phyloP scores from a whole-genome alignment of 2,113 vertebrate genomes.

The Corythoichthys intestinalis region DNA sequence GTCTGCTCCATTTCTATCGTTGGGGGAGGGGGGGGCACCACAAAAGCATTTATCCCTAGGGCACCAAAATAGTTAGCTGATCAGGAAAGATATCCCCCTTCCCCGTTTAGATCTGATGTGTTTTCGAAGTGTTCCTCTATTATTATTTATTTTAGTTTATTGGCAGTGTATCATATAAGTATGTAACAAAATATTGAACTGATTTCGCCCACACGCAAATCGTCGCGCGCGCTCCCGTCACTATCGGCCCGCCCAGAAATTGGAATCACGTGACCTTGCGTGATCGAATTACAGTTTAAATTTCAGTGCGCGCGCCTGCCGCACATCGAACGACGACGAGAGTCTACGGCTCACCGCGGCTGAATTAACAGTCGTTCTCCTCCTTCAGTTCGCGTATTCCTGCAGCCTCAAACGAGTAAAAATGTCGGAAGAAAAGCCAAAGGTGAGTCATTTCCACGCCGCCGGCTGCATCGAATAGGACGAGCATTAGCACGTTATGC shows the following conservation, averaged over 20 bases:
- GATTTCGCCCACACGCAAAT: slow-evolving; percentile 4
- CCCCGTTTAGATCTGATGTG: too few relatives aligned
- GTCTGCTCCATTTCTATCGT: too few relatives aligned
- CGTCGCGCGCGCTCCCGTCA: slow-evolving; percentile 41
- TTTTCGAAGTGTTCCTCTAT: too few relatives aligned
- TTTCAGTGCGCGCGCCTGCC: slow-evolving; percentile 71
- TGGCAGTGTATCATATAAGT: too few relatives aligned
- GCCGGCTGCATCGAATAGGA: neutral
- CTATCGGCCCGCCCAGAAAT: slow-evolving; percentile 56
- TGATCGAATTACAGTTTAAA: slow-evolving; percentile 65
- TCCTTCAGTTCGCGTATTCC: slow-evolving; percentile 1
- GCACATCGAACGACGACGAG: slow-evolving; percentile 48
- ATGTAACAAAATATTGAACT: too few relatives aligned
- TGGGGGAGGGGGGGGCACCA: too few relatives aligned
- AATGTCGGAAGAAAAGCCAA: slow-evolving; percentile 90
- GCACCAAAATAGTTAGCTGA: too few relatives aligned
- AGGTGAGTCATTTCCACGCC: slow-evolving; percentile 66
- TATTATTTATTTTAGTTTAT: too few relatives aligned
- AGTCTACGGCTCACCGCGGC: slow-evolving; percentile 19
- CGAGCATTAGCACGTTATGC: neutral
- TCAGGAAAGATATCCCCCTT: too few relatives aligned
- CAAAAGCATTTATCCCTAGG: too few relatives aligned
- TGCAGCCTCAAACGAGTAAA: slow-evolving; percentile 21
- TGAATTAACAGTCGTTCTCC: slow-evolving; percentile 4
- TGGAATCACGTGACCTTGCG: slow-evolving; percentile 66